Base-by-base conservation (phyloP, 1,140 invertebrate species). In the Vollenhovia emeryi region DNA sequence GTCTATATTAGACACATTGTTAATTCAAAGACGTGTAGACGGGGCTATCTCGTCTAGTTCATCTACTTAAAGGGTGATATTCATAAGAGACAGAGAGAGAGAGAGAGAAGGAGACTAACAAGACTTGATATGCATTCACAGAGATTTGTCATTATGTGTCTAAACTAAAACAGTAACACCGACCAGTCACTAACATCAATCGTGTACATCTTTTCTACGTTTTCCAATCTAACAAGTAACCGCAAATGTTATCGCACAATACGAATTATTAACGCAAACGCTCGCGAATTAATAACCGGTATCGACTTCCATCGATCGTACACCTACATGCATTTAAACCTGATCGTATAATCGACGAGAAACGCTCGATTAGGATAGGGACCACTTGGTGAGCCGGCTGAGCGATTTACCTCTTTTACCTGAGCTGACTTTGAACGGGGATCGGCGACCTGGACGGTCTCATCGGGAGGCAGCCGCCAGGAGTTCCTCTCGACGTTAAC, bases 361-460 rank as follows among this genome's bases (percentile, higher is more conserved):
- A 43, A 59, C 43, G 50, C 27, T 50, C 52, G 57, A 62, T 71
- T 84, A 11, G 48, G 36, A 33, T 30, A 62, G 69, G 55, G 13
- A 74, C 50, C 43, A 40, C 43, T 66, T 80, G 71, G 18, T 27
- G 88, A 75, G 66, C 59, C 45, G 87, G 85, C 75, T 62, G 88
- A 90, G 88, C 89, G 78, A 89, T 88, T 91, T 90, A 92, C 89
- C 86, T 92, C 90, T 90, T 93, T 94, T 94, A 96, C 95, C 95
- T 96, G 96, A 91, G 96, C 96, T 94, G 97, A 97, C 93, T 98
- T 98, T 93, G 96, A 96, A 95, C 97, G 97, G 89, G 97, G 96
- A 95, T 98, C 97, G 95, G 96, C 97, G 93, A 98, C 97, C 95
- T 98, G 97, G 89, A 98, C 96, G 88, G 97, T 98, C 95, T 98